Conservation (phyloP, 2,888 invertebrate species). For the Drosophila mimetica region DNA sequence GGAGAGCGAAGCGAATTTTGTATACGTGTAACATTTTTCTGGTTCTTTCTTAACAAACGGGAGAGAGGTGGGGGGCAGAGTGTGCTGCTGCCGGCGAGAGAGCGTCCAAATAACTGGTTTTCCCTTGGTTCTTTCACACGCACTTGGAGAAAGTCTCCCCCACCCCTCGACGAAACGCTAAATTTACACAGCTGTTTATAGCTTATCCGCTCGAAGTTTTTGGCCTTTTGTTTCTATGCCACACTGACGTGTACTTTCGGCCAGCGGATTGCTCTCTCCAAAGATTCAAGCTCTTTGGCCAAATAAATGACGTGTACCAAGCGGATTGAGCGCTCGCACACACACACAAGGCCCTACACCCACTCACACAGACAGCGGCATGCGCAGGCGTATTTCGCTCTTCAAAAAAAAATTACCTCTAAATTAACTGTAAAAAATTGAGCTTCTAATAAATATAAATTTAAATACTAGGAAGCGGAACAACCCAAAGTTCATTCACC, state of each 20-base stretch:
- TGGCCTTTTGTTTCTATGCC: slow-evolving; percentile 11
- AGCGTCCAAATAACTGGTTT: slow-evolving; percentile 61
- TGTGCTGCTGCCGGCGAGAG: slow-evolving; percentile 9
- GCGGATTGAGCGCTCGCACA: slow-evolving; percentile 61
- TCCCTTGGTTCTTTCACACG: slow-evolving; percentile 23
- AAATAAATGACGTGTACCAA: slow-evolving; percentile 71
- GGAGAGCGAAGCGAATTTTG: slow-evolving; percentile 51
- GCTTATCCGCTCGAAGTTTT: slow-evolving; percentile 12
- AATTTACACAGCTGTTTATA: slow-evolving; percentile 53
- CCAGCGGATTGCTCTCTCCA: neutral
- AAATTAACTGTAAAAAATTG: slow-evolving; percentile 12
- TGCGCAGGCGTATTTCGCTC: slow-evolving; percentile 58
- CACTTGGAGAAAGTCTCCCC: slow-evolving; percentile 61
- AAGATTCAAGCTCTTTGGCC: neutral
- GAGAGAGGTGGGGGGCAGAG: slow-evolving; percentile 5
- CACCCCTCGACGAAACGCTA: slow-evolving; percentile 10
- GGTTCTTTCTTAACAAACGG: slow-evolving; percentile 35
- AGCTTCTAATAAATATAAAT: neutral
- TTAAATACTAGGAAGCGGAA: neutral
- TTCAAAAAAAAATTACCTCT: slow-evolving; percentile 8
- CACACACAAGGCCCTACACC: slow-evolving; percentile 5
- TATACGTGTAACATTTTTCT: slow-evolving; percentile 77
- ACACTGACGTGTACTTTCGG: slow-evolving; percentile 72
- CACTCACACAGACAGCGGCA: slow-evolving; percentile 18
- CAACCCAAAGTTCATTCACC: slow-evolving; percentile 14